phyloP scores from a whole-genome alignment of 2,797 vertebrate species.

The Paramormyrops hopkinsi region DNA sequence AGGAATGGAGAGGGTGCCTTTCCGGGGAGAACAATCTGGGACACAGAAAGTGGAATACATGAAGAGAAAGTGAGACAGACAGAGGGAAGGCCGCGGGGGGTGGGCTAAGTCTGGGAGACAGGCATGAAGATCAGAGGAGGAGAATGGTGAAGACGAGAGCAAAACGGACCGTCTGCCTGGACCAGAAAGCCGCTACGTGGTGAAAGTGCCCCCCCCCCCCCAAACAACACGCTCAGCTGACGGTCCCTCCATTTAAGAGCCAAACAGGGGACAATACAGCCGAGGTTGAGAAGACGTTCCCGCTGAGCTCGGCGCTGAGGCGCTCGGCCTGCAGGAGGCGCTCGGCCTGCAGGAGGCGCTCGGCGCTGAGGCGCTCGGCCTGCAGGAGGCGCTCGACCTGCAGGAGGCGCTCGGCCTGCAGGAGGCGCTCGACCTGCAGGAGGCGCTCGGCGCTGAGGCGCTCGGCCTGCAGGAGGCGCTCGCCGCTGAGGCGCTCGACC shows the following conservation, averaged over 20 bases:
- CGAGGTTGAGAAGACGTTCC: background rate
- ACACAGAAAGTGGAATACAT: background rate
- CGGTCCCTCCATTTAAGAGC: background rate
- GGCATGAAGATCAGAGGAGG: background rate
- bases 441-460: too few relatives aligned
- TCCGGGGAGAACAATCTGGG: background rate
- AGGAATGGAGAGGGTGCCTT: background rate
- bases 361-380: too few relatives aligned
- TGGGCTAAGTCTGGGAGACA: background rate
- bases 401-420: too few relatives aligned
- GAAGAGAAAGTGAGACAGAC: background rate
- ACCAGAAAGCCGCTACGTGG: background rate
- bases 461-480: background rate
- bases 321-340: background rate
- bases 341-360: background rate
- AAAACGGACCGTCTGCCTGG: background rate
- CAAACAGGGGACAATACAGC: background rate
- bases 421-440: background rate
- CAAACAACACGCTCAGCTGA: background rate
- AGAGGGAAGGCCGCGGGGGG: background rate
- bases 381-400: background rate
- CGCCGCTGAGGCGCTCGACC: too few relatives aligned
- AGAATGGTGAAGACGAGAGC: background rate
- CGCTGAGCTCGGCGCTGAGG: background rate
- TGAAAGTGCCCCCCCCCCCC: too few relatives aligned